Evolutionary conservation across 2,113 vertebrate species (phyloP), one percentile per base, ranked within the genome.

Genomic region (Zosterops borbonicus): DNA sequence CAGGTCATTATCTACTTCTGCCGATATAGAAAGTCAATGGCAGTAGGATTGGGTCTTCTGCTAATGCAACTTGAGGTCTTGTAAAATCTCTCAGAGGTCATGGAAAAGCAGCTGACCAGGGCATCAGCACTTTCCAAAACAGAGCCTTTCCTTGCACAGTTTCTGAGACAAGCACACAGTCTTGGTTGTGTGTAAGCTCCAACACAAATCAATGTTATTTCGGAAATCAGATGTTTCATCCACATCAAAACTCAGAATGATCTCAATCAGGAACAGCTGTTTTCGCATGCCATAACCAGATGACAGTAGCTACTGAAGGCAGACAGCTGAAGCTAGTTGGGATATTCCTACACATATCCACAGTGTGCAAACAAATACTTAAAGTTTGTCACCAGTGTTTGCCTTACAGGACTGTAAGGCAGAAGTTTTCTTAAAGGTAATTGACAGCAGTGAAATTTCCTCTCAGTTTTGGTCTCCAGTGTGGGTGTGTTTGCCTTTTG

Each of bases 201-300:
- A 44, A 24, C 1, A 22, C 0, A 0, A 21, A 49, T 14, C 24
- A 46, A 9, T 50, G 29, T 12, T 35, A 29, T 55, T 85, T 82
- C 84, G 82, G 74, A 84, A 87, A 50, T 70, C 35, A 53, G 33
- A 62, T 29, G 28, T 46, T 8, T 58, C 33, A 35, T 50, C 27
- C 47, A 55, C 39, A 76, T 29, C 33, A 59, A 24, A 90, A 89
- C 33, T 60, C 62, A 71, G 35, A 87, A 75, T 0, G 1, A 74
- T 46, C 25, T 11, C n/a, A 6, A 2, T 37, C 39, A 41, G 39
- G 18, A 92, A 16, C 27, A 27, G 23, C 12, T 44, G 11, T n/a
- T 87, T 87, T 41, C 35, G 70, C 18, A 63, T 6, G 23, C 20
- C 47, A 9, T 14, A 60, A 21, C 11, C 64, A 67, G 44, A 52